Conservation (phyloP, 2,113 vertebrate species). For the Accipiter cooperii region DNA sequence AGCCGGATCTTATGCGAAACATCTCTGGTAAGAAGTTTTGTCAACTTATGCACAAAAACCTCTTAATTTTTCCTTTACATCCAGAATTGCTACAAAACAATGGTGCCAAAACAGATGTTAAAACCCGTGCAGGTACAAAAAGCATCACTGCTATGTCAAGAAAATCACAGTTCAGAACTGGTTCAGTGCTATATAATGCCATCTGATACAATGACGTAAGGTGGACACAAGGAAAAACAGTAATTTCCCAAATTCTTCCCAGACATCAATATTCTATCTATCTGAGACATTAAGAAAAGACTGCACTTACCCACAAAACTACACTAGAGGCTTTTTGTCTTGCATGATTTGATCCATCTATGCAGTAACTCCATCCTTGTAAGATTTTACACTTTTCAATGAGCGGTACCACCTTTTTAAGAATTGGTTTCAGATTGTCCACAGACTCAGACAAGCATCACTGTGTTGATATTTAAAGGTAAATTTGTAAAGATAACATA, state of each 20-base stretch:
- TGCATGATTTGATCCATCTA: not conserved
- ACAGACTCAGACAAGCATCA: not conserved
- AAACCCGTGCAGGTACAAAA: not conserved
- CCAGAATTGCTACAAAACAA: not conserved
- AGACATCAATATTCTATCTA: not conserved
- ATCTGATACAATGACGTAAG: not conserved
- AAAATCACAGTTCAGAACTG: not conserved
- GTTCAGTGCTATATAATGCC: not conserved
- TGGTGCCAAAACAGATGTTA: not conserved
- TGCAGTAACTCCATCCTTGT: not conserved
- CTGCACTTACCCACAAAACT: not conserved
- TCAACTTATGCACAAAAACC: not conserved
- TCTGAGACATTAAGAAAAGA: not conserved
- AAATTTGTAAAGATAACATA: not conserved
- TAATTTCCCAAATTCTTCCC: not conserved
- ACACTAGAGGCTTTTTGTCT: not conserved
- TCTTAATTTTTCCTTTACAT: not conserved
- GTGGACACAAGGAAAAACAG: not conserved
- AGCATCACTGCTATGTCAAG: not conserved
- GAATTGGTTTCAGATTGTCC: not conserved
- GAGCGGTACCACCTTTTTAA: not conserved
- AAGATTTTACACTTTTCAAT: not conserved
- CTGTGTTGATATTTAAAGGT: not conserved
- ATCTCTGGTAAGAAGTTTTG: conserved; percentile 83
- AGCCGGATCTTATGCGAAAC: conserved; percentile 93